Percentiles rank a stretch among this genome's conserved stretches.
These are phyloP conservation scores for Nasonia longicornis DNA, from an alignment of 1,140 invertebrate species.

Conservation along the genomic window DNA sequence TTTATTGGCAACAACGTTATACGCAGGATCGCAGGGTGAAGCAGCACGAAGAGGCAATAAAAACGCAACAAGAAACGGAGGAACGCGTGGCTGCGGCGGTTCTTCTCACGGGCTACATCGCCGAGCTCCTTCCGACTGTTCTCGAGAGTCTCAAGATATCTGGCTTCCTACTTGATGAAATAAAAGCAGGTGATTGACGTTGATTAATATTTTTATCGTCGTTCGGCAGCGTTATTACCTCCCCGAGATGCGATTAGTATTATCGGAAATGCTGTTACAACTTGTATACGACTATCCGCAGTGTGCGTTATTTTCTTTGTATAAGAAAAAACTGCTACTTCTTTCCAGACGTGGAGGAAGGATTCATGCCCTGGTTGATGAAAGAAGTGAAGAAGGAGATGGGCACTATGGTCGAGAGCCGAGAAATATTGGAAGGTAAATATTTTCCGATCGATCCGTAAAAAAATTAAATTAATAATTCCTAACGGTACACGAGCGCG, in stretches of 20 bases:
- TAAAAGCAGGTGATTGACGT: constrained; percentile 72
- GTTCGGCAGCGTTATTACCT: neutral
- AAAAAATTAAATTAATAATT: too few species aligned
- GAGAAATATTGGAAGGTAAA: constrained; percentile 81
- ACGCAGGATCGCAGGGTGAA: constrained; percentile 70
- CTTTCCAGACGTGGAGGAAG: constrained; percentile 78
- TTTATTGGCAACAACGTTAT: constrained; percentile 5
- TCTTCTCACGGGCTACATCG: constrained; percentile 85
- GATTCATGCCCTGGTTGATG: constrained; percentile 90
- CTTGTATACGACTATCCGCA: neutral
- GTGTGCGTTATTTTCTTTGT: neutral
- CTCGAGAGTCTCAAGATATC: constrained; percentile 83
- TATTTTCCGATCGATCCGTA: neutral
- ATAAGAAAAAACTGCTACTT: constrained; percentile 12
- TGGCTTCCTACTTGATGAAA: constrained; percentile 80
- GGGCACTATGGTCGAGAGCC: constrained; percentile 81
- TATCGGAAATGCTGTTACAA: neutral
- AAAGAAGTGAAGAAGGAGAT: constrained; percentile 84
- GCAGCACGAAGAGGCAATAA: constrained; percentile 71
- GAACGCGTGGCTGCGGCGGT: constrained; percentile 84
- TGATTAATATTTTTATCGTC: neutral
- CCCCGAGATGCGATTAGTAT: neutral
- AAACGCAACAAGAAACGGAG: constrained; percentile 78
- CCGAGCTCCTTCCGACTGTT: constrained; percentile 85
- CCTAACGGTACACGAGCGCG: too few species aligned